These are phyloP conservation scores for Baronia brevicornis DNA, from an alignment of 2,888 invertebrate genomes.

Conservation along the genomic window DNA sequence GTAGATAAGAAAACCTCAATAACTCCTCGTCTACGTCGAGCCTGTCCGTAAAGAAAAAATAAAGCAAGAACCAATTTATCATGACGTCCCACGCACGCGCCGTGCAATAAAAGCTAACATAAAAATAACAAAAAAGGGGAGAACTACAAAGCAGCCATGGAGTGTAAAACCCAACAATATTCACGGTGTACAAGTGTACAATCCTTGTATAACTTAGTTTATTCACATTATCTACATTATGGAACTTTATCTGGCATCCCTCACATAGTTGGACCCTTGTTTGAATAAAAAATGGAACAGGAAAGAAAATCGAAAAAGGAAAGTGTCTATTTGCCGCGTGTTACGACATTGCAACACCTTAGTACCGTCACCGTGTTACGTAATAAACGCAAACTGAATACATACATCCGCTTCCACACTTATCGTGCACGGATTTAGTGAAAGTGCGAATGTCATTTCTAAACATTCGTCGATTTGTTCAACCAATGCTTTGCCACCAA, in stretches of 20 bases:
- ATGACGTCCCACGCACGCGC: constrained; percentile 66
- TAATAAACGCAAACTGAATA: constrained; percentile 9
- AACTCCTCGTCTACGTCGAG: constrained; percentile 59
- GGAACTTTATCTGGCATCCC: constrained; percentile 69
- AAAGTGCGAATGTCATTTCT: no score
- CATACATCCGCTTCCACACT: constrained; percentile 1
- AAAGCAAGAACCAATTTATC: constrained; percentile 67
- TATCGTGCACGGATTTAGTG: constrained; percentile 1
- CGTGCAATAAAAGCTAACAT: constrained; percentile 55
- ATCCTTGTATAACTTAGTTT: constrained; percentile 69
- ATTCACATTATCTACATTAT: constrained; percentile 74
- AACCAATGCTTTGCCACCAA: no score
- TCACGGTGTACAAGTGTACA: constrained; percentile 55
- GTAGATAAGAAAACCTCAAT: constrained; percentile 47
- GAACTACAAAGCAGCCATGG: constrained; percentile 53
- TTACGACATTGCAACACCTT: constrained; percentile 35
- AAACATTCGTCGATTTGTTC: no score
- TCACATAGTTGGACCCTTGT: constrained; percentile 54
- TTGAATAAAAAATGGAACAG: constrained; percentile 39
- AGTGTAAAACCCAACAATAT: constrained; percentile 74
- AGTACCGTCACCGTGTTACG: constrained; percentile 2
- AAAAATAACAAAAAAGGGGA: constrained; percentile 47
- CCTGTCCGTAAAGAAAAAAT: constrained; percentile 55
- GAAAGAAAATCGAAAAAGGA: constrained; percentile 32
- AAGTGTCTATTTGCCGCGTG: constrained; percentile 45